Evolutionary conservation across 2,888 invertebrate species (phyloP).

Genomic region (Lypha dubia): DNA sequence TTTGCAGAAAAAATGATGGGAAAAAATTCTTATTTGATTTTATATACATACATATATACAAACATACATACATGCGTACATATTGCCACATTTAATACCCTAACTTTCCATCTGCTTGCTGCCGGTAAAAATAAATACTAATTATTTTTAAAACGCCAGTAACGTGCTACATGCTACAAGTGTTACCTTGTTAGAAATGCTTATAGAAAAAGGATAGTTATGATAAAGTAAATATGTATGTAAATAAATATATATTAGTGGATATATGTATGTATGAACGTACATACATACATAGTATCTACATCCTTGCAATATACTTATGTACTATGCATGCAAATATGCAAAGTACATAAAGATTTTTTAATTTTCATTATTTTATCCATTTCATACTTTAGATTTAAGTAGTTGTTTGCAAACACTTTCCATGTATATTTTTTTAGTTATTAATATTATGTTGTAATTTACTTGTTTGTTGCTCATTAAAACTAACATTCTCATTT

Average conservation of each 20-base stretch:
- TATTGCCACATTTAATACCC: too few species aligned
- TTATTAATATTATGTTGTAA: constrained; percentile 60
- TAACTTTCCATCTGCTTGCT: too few species aligned
- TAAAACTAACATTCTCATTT: constrained; percentile 77
- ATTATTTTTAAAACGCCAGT: background rate
- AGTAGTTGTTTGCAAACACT: constrained; percentile 40
- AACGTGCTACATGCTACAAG: too few species aligned
- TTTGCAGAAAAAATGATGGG: too few species aligned
- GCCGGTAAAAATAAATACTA: background rate
- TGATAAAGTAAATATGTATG: background rate
- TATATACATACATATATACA: background rate
- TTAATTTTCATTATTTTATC: background rate
- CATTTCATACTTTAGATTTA: background rate
- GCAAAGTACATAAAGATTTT: background rate
- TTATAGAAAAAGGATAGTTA: background rate
- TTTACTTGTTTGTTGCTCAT: constrained; percentile 75
- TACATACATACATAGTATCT: too few species aligned
- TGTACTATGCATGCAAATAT: background rate
- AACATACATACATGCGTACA: background rate
- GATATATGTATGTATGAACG: background rate
- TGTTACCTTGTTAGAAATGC: background rate
- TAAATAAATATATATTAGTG: too few species aligned
- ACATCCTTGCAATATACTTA: too few species aligned
- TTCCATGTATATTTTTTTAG: constrained; percentile 39
- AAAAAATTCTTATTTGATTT: too few species aligned